Evolutionary conservation across 2,113 vertebrate species (phyloP).

Genomic region (Lasiurus borealis): DNA sequence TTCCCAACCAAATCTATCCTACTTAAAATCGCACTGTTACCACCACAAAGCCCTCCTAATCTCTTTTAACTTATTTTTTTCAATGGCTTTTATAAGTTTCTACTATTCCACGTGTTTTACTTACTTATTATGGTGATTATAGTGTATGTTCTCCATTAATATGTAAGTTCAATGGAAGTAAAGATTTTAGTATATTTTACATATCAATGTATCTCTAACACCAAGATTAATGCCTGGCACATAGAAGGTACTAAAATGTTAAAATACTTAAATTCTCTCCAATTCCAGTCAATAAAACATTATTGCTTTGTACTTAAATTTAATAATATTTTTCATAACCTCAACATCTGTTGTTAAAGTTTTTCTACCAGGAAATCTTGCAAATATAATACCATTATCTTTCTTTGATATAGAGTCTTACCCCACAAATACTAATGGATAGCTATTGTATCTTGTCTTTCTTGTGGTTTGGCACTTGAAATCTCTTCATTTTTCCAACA

Average conservation of each 20-base stretch:
- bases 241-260: not conserved
- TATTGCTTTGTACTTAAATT: constrained; percentile 30
- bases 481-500: constrained; percentile 36
- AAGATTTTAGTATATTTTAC: not conserved
- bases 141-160: not conserved
- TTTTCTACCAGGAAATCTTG: constrained; percentile 14
- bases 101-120: not conserved
- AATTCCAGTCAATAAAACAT: constrained; percentile 15
- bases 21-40: not conserved
- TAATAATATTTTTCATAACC: constrained; percentile 6
- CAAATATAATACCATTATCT: not conserved
- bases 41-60: not conserved
- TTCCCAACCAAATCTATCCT: not conserved
- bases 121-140: not conserved
- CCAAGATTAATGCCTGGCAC: not conserved
- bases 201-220: not conserved
- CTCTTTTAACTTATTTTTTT: not conserved
- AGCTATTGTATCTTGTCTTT: not conserved
- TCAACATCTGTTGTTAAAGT: constrained; percentile 28
- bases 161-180: not conserved
- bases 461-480: constrained; percentile 38
- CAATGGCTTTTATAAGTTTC: not conserved
- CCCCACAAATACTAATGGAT: not conserved
- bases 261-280: not conserved
- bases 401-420: not conserved